Evolutionary conservation across 2,113 vertebrate genomes (phyloP).

Genomic region (Larimichthys crocea): DNA sequence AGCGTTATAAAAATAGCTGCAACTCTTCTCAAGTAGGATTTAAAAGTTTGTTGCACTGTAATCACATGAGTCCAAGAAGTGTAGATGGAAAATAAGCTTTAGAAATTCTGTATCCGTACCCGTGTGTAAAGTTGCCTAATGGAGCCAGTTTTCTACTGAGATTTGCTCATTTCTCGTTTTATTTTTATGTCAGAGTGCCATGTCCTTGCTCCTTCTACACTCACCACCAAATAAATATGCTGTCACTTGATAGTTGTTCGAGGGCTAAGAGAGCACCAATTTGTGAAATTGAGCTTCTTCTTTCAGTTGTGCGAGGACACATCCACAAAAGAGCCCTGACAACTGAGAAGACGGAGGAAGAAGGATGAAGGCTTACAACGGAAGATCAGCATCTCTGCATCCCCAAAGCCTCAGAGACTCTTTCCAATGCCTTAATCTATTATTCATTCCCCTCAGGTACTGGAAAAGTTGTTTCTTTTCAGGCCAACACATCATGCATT

Average conservation of each 20-base stretch:
- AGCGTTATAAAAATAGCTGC: slow-evolving; percentile 34
- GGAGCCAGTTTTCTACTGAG: no score
- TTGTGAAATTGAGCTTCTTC: slow-evolving; percentile 69
- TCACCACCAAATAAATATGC: slow-evolving; percentile 27
- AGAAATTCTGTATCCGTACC: neutral
- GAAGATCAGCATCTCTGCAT: slow-evolving; percentile 55
- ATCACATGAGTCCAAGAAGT: neutral
- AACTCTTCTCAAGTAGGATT: neutral
- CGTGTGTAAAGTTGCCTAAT: neutral
- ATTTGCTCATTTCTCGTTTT: no score
- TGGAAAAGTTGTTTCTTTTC: slow-evolving; percentile 40
- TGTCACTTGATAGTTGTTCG: slow-evolving; percentile 57
- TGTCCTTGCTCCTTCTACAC: neutral
- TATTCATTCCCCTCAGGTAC: slow-evolving; percentile 37
- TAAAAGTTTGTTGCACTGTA: neutral
- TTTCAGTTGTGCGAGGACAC: slow-evolving; percentile 51
- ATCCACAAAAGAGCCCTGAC: slow-evolving; percentile 63
- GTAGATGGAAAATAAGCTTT: neutral
- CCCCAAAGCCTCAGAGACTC: slow-evolving; percentile 32
- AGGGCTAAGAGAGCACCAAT: slow-evolving; percentile 44
- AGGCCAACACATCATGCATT: slow-evolving; percentile 7
- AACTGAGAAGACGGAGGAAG: slow-evolving; percentile 56
- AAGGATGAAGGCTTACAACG: slow-evolving; percentile 26
- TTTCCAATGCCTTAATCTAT: slow-evolving; percentile 39
- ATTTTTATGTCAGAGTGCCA: neutral